A percentile compares a stretch with the other conserved stretches of the same genome.
Conservation (phyloP, 1,140 invertebrate species). For the Amyelois transitella region DNA sequence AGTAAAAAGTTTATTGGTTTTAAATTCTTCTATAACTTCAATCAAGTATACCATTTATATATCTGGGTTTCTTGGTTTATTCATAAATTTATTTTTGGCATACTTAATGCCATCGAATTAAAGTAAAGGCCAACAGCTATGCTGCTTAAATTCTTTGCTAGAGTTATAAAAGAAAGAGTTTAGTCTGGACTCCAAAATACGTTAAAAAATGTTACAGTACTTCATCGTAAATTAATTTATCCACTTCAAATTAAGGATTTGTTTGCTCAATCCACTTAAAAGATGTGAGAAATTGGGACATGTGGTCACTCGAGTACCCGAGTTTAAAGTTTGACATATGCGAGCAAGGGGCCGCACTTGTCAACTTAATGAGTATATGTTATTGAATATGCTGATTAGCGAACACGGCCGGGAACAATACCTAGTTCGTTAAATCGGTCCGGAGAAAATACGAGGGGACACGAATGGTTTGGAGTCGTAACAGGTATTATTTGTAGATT, state of each 20-base stretch:
- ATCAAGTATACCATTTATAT: too few species aligned
- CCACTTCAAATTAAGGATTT: background rate
- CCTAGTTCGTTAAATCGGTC: conserved; percentile 55
- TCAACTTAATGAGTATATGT: conserved; percentile 55
- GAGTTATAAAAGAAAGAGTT: background rate
- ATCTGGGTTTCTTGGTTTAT: too few species aligned
- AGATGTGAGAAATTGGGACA: conserved; percentile 13
- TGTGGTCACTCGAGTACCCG: conserved; percentile 10
- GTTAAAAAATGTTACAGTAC: background rate
- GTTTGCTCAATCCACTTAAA: background rate
- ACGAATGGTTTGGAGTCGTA: conserved; percentile 13
- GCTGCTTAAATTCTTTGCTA: background rate
- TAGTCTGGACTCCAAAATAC: background rate
- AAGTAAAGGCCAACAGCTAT: too few species aligned
- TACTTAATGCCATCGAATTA: too few species aligned
- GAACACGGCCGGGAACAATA: conserved; percentile 31
- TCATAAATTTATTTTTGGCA: too few species aligned
- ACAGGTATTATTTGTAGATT: background rate
- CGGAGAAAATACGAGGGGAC: conserved; percentile 12
- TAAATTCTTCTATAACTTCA: too few species aligned
- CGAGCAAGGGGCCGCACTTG: conserved; percentile 41
- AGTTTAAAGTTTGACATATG: conserved; percentile 48
- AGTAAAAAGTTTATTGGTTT: too few species aligned
- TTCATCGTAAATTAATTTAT: background rate
- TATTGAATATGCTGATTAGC: conserved; percentile 64